phyloP scores from a whole-genome alignment of 2,888 invertebrate genomes.

The Heliconius erato region DNA sequence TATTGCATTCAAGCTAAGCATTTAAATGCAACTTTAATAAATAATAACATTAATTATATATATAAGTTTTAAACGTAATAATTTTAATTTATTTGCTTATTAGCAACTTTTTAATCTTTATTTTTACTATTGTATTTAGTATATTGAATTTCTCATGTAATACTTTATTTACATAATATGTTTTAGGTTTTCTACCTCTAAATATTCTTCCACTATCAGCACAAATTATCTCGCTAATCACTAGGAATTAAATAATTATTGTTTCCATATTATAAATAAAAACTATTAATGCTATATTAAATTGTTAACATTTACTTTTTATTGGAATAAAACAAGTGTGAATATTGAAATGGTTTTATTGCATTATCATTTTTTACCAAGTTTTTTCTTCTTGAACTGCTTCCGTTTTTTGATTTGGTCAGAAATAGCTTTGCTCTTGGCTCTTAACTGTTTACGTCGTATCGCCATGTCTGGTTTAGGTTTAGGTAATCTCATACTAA shows the following conservation, averaged over 20 bases:
- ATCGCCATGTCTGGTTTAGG: slow-evolving; percentile 79
- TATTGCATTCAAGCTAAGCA: slow-evolving; percentile 3
- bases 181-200: slow-evolving; percentile 1
- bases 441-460: slow-evolving; percentile 80
- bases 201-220: slow-evolving; percentile 16
- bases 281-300: slow-evolving; percentile 26
- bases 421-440: slow-evolving; percentile 79
- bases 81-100: not conserved
- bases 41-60: not conserved
- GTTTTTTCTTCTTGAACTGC: slow-evolving; percentile 75
- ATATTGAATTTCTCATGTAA: too few species aligned
- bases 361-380: slow-evolving; percentile 60
- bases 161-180: not conserved
- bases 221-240: not conserved
- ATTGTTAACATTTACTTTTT: slow-evolving; percentile 35
- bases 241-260: not conserved
- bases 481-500: slow-evolving; percentile 67
- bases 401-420: slow-evolving; percentile 81
- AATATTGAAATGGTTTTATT: slow-evolving; percentile 46
- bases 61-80: not conserved
- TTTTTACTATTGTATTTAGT: not conserved
- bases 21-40: not conserved
- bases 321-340: slow-evolving; percentile 47
- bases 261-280: slow-evolving; percentile 25
- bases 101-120: not conserved